Base-by-base conservation (phyloP, 2,797 vertebrate species). In the Argya squamiceps region DNA sequence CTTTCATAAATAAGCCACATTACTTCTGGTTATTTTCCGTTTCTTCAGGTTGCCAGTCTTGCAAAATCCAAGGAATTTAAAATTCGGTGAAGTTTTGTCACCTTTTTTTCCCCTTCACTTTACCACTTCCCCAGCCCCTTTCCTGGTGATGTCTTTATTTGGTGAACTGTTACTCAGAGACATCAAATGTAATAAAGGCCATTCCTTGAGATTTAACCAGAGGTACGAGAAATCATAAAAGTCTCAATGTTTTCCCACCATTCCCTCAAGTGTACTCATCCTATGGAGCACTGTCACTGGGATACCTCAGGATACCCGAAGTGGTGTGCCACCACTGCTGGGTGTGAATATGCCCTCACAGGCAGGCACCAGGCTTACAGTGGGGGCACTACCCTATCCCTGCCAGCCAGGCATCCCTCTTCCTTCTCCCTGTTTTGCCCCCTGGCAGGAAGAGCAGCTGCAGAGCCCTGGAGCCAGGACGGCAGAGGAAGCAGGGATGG, bases 231-330 rank as follows among this genome's bases (percentile, higher is more conserved):
- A 75, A 18, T 69, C 3, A 4, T 69, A 15, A 85, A 74, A 15
- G n/a, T 46, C 34, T 68, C 58, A 44, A 12, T 65, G 27, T 43
- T 76, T 80, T 69, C 39, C 41, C 64, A n/a, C 15, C 8, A 0
- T 32, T 41, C 13, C 49, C 36, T 62, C 4, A 0, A 36, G 36
- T 5, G 9, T 73, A 5, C 39, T 50, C n/a, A 32, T 26, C 39
- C 39, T 39, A 0, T 5, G 20, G n/a, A 41, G 20, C 22, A 3
- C 16, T 18, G 46, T 37, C 0, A 0, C 68, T 1, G 2, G 58
- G 75, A 15, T 21, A 2, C 15, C 3, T 18, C 9, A 0, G 18
- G 17, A 39, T n/a, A 65, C 30, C 29, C 3, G 0, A 12, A 39
- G 15, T 34, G 34, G 44, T 65, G 41, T 49, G 41, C 34, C 63